phyloP scores from a whole-genome alignment of 92 coral and sea anemone species.

The Paragorgia papillata region DNA sequence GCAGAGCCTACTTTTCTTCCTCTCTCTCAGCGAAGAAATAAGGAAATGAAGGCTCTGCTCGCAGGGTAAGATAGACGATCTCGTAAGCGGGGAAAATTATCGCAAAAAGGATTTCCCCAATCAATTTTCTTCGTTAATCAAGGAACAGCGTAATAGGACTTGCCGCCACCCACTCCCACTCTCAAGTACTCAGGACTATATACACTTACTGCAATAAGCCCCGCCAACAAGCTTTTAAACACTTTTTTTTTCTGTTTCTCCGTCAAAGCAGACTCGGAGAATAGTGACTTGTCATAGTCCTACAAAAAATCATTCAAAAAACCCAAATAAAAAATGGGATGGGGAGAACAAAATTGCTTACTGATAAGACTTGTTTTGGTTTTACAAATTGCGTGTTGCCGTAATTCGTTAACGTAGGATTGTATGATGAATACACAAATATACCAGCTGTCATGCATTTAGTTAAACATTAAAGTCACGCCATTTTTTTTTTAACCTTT shows the following conservation, averaged over 20 bases:
- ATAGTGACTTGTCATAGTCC: constrained; percentile 67
- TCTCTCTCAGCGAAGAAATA: too few relatives aligned
- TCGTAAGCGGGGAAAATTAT: too few relatives aligned
- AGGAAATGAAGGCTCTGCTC: too few relatives aligned
- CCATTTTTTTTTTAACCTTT: not conserved
- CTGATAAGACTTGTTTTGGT: not conserved
- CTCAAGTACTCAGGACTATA: too few relatives aligned
- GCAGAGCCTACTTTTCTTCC: too few relatives aligned
- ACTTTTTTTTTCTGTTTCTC: constrained; percentile 75
- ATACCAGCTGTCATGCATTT: not conserved
- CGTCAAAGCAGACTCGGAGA: constrained; percentile 57
- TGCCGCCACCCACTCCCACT: too few relatives aligned
- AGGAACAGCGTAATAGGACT: too few relatives aligned
- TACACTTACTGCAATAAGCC: constrained; percentile 80
- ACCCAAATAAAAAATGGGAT: not conserved
- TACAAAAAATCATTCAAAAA: constrained; percentile 3
- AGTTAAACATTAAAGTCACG: not conserved
- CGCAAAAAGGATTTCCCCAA: too few relatives aligned
- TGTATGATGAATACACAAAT: not conserved
- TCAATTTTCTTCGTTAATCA: not conserved
- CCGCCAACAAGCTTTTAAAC: constrained; percentile 69
- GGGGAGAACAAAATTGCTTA: not conserved
- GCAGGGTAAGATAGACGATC: too few relatives aligned
- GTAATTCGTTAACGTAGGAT: not conserved
- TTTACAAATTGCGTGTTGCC: not conserved